These are phyloP conservation scores for Lepisosteus osseus DNA, from an alignment of 2,113 vertebrate species.

Conservation along the genomic window DNA sequence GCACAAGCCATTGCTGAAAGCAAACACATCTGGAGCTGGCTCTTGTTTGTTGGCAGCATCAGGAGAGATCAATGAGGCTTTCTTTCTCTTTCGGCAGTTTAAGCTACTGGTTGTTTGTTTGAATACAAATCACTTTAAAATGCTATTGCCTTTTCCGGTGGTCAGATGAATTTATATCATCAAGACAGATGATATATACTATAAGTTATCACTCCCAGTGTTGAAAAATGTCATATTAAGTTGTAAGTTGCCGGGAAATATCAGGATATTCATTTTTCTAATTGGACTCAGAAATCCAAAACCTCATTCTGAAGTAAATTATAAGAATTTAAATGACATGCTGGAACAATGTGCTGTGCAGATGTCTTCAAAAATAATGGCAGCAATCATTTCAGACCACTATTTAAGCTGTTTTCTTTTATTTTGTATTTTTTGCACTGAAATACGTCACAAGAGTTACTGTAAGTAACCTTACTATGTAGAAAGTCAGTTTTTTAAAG, in stretches of 20 bases:
- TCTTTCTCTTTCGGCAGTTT: background rate
- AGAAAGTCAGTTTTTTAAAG: too few species aligned
- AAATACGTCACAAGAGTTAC: too few species aligned
- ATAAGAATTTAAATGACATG: conserved; percentile 43
- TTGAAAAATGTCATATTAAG: conserved; percentile 25
- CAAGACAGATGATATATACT: background rate
- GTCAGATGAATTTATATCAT: background rate
- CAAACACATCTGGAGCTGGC: conserved; percentile 10
- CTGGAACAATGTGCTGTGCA: conserved; percentile 58
- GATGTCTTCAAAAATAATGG: conserved; percentile 46
- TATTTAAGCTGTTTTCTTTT: conserved; percentile 28
- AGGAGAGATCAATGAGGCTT: conserved; percentile 12
- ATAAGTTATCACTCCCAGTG: conserved; percentile 13
- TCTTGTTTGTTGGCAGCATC: conserved; percentile 15
- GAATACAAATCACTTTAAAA: conserved; percentile 16
- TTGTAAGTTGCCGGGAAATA: conserved; percentile 25
- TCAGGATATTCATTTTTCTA: conserved; percentile 23
- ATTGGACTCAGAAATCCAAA: conserved; percentile 24
- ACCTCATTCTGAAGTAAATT: conserved; percentile 30
- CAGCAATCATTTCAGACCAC: conserved; percentile 26
- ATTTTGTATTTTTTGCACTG: conserved; percentile 16
- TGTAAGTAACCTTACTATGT: too few species aligned
- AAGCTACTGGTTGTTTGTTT: conserved; percentile 8
- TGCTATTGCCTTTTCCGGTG: background rate
- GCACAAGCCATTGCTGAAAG: background rate